These are phyloP conservation scores for Coccyzus lansbergi DNA, from an alignment of 2,797 vertebrate genomes.

Conservation along the genomic window DNA sequence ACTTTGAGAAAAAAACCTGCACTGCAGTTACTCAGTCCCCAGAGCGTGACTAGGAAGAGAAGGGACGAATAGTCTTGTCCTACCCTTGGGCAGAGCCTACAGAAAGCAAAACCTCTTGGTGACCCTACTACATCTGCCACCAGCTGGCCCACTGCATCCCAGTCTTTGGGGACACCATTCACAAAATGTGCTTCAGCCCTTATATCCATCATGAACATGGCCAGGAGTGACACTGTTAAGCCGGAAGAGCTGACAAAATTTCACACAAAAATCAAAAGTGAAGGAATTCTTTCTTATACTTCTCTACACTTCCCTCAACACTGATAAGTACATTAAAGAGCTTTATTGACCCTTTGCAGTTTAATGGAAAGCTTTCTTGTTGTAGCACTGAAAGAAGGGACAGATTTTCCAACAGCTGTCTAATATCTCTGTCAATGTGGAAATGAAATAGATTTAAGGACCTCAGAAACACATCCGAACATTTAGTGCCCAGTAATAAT, in stretches of 20 bases:
- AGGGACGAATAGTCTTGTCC: background rate
- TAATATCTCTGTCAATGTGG: slow-evolving; percentile 80
- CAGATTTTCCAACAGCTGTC: slow-evolving; percentile 82
- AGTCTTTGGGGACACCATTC: background rate
- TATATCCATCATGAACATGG: rapidly evolving
- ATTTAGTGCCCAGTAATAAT: slow-evolving; percentile 77
- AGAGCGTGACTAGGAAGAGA: rapidly evolving
- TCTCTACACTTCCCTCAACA: background rate
- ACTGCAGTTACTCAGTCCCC: background rate
- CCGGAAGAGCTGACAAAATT: background rate
- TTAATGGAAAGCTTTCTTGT: slow-evolving; percentile 75
- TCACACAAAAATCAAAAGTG: slow-evolving; percentile 24
- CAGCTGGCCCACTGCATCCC: rapidly evolving
- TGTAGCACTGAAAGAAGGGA: slow-evolving; percentile 68
- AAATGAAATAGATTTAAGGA: slow-evolving; percentile 82
- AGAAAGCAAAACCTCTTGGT: background rate
- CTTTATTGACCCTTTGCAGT: slow-evolving; percentile 66
- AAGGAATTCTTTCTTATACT: slow-evolving; percentile 57
- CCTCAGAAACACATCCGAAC: slow-evolving; percentile 67
- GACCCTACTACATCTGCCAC: background rate
- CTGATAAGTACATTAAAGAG: slow-evolving; percentile 69
- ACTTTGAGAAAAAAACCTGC: background rate
- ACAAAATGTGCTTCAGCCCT: background rate
- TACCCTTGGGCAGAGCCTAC: background rate
- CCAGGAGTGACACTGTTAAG: background rate